These are phyloP conservation scores for Montipora cactus DNA, from an alignment of 64 coral and sea anemone species.

Conservation along the genomic window DNA sequence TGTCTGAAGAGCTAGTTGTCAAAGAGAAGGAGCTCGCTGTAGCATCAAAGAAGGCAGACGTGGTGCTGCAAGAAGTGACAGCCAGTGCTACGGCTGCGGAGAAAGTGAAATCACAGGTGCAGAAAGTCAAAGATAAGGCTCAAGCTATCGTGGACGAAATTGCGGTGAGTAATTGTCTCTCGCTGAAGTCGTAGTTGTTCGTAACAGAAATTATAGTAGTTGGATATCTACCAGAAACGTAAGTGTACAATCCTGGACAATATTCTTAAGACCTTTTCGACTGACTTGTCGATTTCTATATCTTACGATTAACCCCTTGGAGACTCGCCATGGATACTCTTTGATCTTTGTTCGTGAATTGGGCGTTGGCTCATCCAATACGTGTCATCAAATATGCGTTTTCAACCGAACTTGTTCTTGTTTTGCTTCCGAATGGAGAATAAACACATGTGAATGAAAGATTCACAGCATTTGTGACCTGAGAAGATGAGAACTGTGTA, in stretches of 20 bases:
- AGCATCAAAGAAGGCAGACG: conserved; percentile 98
- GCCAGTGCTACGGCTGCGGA: conserved; percentile 93
- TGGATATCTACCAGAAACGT: not conserved
- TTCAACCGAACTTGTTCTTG: too few species aligned
- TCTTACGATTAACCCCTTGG: not conserved
- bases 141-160: conserved; percentile 99
- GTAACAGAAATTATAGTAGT: too few species aligned
- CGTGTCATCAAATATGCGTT: too few species aligned
- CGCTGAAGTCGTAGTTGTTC: too few species aligned
- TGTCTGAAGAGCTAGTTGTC: conserved; percentile 94
- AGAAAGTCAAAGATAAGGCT: conserved; percentile 99
- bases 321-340: not conserved
- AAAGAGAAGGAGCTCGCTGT: conserved; percentile 99
- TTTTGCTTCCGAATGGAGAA: too few species aligned
- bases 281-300: not conserved
- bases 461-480: too few species aligned
- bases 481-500: too few species aligned
- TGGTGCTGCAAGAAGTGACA: conserved; percentile 94
- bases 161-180: conserved; percentile 68
- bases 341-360: not conserved
- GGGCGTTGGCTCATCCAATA: too few species aligned
- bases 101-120: conserved; percentile 98
- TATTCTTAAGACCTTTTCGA: too few species aligned
- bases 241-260: too few species aligned
- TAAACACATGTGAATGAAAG: too few species aligned